These are phyloP conservation scores for Prunella himalayana DNA, from an alignment of 2,113 vertebrate genomes.

Conservation along the genomic window DNA sequence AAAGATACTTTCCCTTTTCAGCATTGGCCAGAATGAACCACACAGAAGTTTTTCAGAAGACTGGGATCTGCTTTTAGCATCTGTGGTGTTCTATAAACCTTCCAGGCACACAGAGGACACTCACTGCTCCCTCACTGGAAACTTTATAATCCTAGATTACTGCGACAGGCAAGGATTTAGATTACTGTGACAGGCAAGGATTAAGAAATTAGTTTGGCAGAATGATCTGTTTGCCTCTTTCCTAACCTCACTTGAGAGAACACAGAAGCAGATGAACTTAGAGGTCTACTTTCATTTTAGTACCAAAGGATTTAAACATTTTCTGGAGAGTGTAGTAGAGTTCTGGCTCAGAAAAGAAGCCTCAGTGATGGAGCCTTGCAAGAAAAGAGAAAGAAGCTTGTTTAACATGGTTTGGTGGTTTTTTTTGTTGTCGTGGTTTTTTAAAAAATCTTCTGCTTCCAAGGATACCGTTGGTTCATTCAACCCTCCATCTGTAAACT, in stretches of 20 bases:
- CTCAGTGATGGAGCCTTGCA: not conserved
- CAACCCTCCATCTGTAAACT: not conserved
- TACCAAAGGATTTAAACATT: not conserved
- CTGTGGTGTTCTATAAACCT: not conserved
- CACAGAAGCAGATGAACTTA: not conserved
- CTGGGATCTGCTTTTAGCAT: not conserved
- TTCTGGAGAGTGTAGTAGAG: not conserved
- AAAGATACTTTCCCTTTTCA: not conserved
- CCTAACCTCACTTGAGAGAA: not conserved
- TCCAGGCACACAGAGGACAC: not conserved
- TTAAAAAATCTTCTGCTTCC: not conserved
- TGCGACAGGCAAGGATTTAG: not conserved
- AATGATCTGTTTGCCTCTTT: not conserved
- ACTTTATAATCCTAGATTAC: not conserved
- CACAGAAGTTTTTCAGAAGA: not conserved
- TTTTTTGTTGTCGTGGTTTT: not conserved
- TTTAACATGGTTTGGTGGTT: not conserved
- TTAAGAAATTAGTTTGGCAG: not conserved
- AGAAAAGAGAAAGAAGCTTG: not conserved
- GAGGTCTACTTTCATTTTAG: not conserved
- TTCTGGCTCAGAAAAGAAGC: not conserved
- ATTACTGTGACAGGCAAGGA: not conserved
- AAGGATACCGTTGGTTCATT: not conserved
- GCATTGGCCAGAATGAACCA: accelerated
- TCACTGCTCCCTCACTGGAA: not conserved